Percentiles rank a stretch among this genome's conserved stretches.
Evolutionary conservation across 1,140 invertebrate species (phyloP).

Genomic region (Penaeus japonicus): DNA sequence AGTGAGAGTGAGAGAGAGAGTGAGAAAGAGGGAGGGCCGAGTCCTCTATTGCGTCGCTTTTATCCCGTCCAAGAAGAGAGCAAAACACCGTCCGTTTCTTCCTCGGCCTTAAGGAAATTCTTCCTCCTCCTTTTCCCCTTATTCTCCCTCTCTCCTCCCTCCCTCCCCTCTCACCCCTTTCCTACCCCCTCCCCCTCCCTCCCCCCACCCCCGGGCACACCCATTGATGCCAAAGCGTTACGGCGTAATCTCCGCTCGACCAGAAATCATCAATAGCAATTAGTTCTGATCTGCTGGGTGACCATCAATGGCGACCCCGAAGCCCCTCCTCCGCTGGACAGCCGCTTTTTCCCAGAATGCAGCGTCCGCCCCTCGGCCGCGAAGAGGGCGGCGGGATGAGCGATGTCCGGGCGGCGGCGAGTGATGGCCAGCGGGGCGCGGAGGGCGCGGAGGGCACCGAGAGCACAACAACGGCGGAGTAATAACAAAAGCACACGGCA

Average conservation of each 20-base stretch:
- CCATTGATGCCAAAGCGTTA: constrained; percentile 52
- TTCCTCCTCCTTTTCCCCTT: too few relatives aligned
- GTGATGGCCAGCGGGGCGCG: background rate
- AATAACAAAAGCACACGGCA: constrained; percentile 56
- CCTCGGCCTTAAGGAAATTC: too few relatives aligned
- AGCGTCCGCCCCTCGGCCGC: constrained; percentile 20
- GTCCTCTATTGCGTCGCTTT: too few relatives aligned
- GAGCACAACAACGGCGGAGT: constrained; percentile 51
- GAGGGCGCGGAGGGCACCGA: constrained; percentile 5
- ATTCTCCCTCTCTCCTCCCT: too few relatives aligned
- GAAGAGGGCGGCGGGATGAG: constrained; percentile 11
- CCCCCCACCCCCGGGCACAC: background rate
- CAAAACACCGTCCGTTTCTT: too few relatives aligned
- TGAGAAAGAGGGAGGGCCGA: too few relatives aligned
- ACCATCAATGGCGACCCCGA: constrained; percentile 34
- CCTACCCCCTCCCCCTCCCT: background rate
- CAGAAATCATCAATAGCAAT: constrained; percentile 58
- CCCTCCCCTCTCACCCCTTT: background rate
- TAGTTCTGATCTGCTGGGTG: constrained; percentile 55
- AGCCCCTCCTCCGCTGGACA: constrained; percentile 1
- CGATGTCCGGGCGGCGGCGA: constrained; percentile 1
- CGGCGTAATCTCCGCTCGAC: constrained; percentile 50
- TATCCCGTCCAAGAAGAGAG: too few relatives aligned
- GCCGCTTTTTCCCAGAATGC: constrained; percentile 36
- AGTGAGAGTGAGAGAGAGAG: too few relatives aligned